A percentile compares a stretch with the other conserved stretches of the same genome.
Conservation (phyloP, 2,113 vertebrate genomes). For the Hippoglossus stenolepis region DNA sequence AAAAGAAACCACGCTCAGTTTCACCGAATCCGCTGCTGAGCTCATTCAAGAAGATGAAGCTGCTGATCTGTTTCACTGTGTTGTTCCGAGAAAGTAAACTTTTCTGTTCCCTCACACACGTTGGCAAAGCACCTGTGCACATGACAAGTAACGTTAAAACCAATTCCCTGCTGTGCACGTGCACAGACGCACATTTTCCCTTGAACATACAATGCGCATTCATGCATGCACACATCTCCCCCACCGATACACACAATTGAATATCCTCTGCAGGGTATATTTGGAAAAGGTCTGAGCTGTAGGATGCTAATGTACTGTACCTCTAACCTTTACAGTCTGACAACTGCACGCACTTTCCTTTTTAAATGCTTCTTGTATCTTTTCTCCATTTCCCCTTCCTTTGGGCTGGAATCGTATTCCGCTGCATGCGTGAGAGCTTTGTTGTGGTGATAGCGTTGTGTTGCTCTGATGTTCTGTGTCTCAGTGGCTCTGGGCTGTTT, state of each 20-base stretch:
- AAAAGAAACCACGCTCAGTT: background rate
- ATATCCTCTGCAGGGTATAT: background rate
- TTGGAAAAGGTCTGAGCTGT: conserved; percentile 9
- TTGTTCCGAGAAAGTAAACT: background rate
- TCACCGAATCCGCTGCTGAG: background rate
- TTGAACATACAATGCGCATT: too few relatives aligned
- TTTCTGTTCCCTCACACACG: too few relatives aligned
- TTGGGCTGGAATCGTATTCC: background rate
- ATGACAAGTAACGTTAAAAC: too few relatives aligned
- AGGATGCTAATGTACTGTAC: background rate
- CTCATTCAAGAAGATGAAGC: background rate
- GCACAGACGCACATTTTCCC: background rate
- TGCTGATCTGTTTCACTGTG: background rate
- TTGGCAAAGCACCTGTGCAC: background rate
- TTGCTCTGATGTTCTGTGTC: conserved; percentile 4
- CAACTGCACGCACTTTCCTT: background rate
- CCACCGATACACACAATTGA: background rate
- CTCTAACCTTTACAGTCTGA: conserved; percentile 22
- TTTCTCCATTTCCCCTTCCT: background rate
- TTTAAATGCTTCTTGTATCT: background rate
- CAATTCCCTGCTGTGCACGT: too few relatives aligned
- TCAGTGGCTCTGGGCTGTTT: conserved; percentile 44
- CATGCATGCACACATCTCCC: too few relatives aligned
- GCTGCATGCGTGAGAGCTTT: background rate
- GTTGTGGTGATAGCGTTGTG: background rate